Conservation (phyloP, 1,140 invertebrate species). For the Macrocentrus cingulum region DNA sequence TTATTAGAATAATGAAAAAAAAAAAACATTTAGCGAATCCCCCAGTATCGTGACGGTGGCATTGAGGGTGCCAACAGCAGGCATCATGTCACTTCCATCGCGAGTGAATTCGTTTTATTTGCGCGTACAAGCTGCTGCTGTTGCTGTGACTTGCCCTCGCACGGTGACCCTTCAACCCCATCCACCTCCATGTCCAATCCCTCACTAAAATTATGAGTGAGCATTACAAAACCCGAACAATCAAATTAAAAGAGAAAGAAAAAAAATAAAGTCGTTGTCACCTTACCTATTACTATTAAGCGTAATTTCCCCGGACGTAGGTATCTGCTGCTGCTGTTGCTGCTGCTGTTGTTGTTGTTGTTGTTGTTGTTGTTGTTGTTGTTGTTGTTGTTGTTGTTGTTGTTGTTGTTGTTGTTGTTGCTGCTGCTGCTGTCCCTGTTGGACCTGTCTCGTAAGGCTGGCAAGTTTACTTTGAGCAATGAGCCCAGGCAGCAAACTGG, state of each 20-base stretch:
- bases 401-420: conserved; percentile 43
- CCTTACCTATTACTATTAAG: conserved; percentile 60
- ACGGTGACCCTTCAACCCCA: conserved; percentile 47
- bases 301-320: conserved; percentile 59
- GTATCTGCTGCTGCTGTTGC: conserved; percentile 48
- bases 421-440: conserved; percentile 39
- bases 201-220: conserved; percentile 49
- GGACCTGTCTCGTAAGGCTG: conserved; percentile 46
- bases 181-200: conserved; percentile 54
- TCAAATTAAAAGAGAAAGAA: no score
- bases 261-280: no score
- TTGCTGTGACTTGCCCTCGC: conserved; percentile 45
- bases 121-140: conserved; percentile 43
- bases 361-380: conserved; percentile 23
- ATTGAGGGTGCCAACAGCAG: conserved; percentile 55
- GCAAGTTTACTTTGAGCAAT: conserved; percentile 53
- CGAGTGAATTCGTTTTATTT: conserved; percentile 56
- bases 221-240: no score
- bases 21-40: conserved; percentile 51
- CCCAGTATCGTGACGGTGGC: conserved; percentile 53
- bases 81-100: conserved; percentile 61
- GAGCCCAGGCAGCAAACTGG: conserved; percentile 52
- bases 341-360: conserved; percentile 37
- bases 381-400: conserved; percentile 15
- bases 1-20: conserved; percentile 9